Conservation (phyloP, 2,797 vertebrate species). For the Simalia tracyae region DNA sequence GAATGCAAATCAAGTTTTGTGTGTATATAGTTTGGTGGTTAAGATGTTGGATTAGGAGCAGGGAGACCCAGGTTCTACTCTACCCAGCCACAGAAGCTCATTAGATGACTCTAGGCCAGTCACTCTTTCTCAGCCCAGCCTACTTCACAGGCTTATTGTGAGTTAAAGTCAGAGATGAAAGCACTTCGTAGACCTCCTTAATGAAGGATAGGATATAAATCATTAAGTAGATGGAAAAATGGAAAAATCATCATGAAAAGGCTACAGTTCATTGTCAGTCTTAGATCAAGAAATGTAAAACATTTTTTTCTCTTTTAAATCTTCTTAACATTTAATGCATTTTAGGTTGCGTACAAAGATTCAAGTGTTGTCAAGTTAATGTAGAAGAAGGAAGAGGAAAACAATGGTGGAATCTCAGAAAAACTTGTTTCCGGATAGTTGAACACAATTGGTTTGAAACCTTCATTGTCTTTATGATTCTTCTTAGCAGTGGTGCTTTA, state of each 20-base stretch:
- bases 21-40: not conserved
- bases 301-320: not conserved
- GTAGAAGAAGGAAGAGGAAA: constrained; percentile 88
- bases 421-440: constrained; percentile 93
- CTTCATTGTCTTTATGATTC: constrained; percentile 99
- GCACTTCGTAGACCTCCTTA: not conserved
- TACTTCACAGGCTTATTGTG: not conserved
- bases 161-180: not conserved
- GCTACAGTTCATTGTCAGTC: not conserved
- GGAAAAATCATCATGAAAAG: not conserved
- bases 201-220: not conserved
- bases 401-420: constrained; percentile 92
- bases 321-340: constrained; percentile 25
- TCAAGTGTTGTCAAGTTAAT: constrained; percentile 89
- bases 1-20: not conserved
- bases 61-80: not conserved
- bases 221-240: not conserved
- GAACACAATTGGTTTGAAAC: constrained; percentile 99
- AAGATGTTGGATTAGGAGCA: not conserved
- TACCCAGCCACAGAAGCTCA: not conserved
- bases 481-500: constrained; percentile 97
- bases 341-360: constrained; percentile 84
- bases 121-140: not conserved
- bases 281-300: not conserved
- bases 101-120: not conserved